Evolutionary conservation across 2,888 invertebrate genomes (phyloP).

Genomic region (Andrena hattorfiana): DNA sequence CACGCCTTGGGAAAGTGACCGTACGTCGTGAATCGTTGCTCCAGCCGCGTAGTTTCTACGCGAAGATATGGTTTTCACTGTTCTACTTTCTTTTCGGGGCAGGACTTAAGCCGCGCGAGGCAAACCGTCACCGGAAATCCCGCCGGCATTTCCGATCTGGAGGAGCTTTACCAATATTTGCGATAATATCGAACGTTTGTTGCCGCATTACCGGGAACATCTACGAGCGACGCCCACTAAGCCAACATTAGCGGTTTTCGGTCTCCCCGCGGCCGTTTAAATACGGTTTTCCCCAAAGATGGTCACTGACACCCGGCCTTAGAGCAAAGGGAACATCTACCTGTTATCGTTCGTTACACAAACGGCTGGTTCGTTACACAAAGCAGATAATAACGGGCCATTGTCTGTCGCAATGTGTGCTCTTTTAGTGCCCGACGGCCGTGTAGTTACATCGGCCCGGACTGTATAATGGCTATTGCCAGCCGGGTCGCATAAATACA

Average conservation of each 20-base stretch:
- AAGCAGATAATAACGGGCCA: constrained; percentile 11
- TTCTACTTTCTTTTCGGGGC: constrained; percentile 58
- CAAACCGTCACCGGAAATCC: constrained; percentile 66
- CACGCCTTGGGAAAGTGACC: neutral
- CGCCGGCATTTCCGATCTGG: constrained; percentile 55
- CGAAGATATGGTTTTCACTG: constrained; percentile 37
- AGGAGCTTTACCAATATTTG: constrained; percentile 14
- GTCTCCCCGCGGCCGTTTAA: constrained; percentile 32
- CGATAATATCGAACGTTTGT: neutral
- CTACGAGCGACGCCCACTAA: constrained; percentile 5
- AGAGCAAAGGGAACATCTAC: constrained; percentile 34
- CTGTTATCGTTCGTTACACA: constrained; percentile 33
- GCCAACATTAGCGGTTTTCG: constrained; percentile 10
- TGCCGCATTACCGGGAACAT: constrained; percentile 40
- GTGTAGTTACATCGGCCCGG: neutral
- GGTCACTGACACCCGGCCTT: constrained; percentile 35
- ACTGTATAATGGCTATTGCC: neutral
- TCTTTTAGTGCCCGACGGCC: constrained; percentile 4
- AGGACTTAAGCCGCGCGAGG: neutral
- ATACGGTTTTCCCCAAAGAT: constrained; percentile 59
- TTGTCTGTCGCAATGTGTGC: constrained; percentile 28
- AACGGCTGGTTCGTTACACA: neutral
- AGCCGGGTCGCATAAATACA: neutral
- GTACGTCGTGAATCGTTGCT: neutral
- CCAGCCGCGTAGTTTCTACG: constrained; percentile 29